Evolutionary conservation across 2,797 vertebrate species (phyloP), one percentile per base, ranked within the genome.

Genomic region (Notoglanidium macrostoma): DNA sequence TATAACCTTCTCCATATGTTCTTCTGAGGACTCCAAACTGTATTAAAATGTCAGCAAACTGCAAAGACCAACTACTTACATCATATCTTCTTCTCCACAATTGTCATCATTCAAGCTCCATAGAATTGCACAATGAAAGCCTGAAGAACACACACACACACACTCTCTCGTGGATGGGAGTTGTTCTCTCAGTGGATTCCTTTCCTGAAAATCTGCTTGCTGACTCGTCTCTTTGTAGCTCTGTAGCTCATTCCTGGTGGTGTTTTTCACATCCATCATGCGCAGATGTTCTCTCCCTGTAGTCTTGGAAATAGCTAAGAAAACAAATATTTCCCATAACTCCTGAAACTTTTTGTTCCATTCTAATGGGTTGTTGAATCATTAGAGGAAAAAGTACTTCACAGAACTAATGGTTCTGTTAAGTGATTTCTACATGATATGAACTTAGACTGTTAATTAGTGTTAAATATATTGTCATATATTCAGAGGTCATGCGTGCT

Each of bases 181-280:
- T 84, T 87, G 72, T 70, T 83, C 80, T 79, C 63, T 21, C 40
- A 44, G 65, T 78, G 76, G 77, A 63, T 86, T 87, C 87, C 78
- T 87, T 88, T 89, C 65, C 84, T 76, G 67, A 89, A 91, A 90
- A 63, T 72, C 26, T 32, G 73, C 54, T 86, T 81, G 77, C 87
- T 89, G 57, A 87, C 73, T 83, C n/a, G 29, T 65, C 85, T 87
- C 87, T 85, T 73, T 84, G 32, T 77, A 74, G 85, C 73, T 35
- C 59, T 85, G 78, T 51, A 65, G 82, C 40, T 44, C 54, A 86
- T 89, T 84, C 87, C 51, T 84, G 83, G 72, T 73, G 51, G 35
- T 82, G 85, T 86, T 89, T 91, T 87, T 72, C 40, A 85, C 63
- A 35, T 26, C 8, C 40, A 79, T 17, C 49, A 83, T 46, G 15